A percentile compares a stretch with the other conserved stretches of the same genome.
These are phyloP conservation scores for Odontomyia ornata DNA, from an alignment of 2,888 invertebrate genomes.

Conservation along the genomic window DNA sequence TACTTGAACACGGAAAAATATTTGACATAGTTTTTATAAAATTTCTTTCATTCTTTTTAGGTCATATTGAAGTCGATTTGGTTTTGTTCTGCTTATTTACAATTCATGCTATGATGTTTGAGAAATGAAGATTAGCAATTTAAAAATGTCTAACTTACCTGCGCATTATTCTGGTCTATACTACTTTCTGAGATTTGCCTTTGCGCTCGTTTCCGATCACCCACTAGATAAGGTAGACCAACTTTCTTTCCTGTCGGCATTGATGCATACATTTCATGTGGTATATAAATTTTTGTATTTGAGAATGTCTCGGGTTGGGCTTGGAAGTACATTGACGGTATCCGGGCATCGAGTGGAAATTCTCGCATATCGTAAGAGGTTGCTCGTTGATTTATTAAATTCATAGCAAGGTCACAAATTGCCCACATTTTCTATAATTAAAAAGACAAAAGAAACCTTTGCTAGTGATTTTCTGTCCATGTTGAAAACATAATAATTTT, in stretches of 20 bases:
- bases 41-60: too few species aligned
- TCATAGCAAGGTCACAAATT: slow-evolving; percentile 93
- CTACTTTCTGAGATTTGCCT: slow-evolving; percentile 46
- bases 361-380: slow-evolving; percentile 89
- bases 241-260: slow-evolving; percentile 39
- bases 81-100: too few species aligned
- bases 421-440: slow-evolving; percentile 90
- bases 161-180: slow-evolving; percentile 52
- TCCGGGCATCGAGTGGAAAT: slow-evolving; percentile 83
- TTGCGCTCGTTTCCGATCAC: slow-evolving; percentile 29
- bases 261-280: slow-evolving; percentile 68
- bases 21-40: too few species aligned
- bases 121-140: too few species aligned
- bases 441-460: slow-evolving; percentile 6
- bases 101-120: too few species aligned
- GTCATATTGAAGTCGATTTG: too few species aligned
- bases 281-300: slow-evolving; percentile 83
- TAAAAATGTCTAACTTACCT: slow-evolving; percentile 49
- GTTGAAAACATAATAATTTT: neutral
- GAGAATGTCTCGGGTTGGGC: slow-evolving; percentile 76
- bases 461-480: neutral
- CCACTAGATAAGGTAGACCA: neutral
- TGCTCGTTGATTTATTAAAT: slow-evolving; percentile 87
- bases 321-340: slow-evolving; percentile 91
- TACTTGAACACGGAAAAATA: too few species aligned